Percentiles rank a stretch among this genome's conserved stretches.
These are phyloP conservation scores for Scomber scombrus DNA, from an alignment of 2,113 vertebrate species.

Conservation along the genomic window DNA sequence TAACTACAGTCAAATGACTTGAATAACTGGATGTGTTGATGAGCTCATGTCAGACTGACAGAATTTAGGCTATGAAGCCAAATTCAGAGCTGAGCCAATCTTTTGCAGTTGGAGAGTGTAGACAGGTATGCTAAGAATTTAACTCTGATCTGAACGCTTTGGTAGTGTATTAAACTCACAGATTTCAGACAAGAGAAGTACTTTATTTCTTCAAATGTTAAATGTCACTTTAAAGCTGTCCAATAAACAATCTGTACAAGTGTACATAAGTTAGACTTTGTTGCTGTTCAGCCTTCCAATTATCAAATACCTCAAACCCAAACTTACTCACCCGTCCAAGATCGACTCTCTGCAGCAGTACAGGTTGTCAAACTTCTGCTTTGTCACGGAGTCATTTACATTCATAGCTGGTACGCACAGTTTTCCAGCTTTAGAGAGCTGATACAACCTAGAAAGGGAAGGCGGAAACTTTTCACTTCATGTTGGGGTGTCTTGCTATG, in stretches of 20 bases:
- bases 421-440: constrained; percentile 98
- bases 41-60: too few relatives aligned
- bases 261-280: background rate
- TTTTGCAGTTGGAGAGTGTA: too few relatives aligned
- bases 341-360: constrained; percentile 99
- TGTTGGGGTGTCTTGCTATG: background rate
- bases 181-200: background rate
- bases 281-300: background rate
- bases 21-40: too few relatives aligned
- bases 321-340: constrained; percentile 92
- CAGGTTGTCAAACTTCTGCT: constrained; percentile 99
- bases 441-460: constrained; percentile 89
- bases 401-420: constrained; percentile 99
- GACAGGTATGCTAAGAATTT: too few relatives aligned
- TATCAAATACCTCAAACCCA: background rate
- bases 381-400: constrained; percentile 98
- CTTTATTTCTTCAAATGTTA: background rate
- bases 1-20: too few relatives aligned
- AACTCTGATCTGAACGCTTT: background rate
- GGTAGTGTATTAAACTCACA: background rate
- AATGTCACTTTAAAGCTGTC: background rate
- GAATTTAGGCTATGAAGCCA: too few relatives aligned
- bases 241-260: constrained; percentile 5
- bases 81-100: too few relatives aligned
- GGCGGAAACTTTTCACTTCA: background rate